phyloP scores from a whole-genome alignment of 2,888 invertebrate genomes.

The Ctena decussata region DNA sequence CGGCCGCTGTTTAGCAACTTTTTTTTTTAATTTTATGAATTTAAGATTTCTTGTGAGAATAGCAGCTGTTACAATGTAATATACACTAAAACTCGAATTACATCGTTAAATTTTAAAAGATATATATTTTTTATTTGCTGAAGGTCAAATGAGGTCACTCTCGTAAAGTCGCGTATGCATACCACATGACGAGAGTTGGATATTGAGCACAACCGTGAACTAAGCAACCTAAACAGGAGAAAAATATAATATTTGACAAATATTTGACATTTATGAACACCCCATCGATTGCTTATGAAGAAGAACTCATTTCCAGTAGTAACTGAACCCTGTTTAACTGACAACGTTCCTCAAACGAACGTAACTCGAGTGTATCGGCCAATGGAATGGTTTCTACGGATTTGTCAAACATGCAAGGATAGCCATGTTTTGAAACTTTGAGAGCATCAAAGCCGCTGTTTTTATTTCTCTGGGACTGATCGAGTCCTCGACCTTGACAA shows the following conservation, averaged over 20 bases:
- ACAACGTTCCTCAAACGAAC: background rate
- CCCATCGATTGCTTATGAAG: background rate
- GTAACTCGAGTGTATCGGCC: slow-evolving; percentile 6
- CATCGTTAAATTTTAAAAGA: no score
- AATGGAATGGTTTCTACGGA: slow-evolving; percentile 75
- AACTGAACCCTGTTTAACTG: background rate
- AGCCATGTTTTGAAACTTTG: slow-evolving; percentile 73
- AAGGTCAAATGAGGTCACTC: slow-evolving; percentile 68
- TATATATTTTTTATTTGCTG: background rate
- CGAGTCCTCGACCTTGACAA: slow-evolving; percentile 53
- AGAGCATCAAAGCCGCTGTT: slow-evolving; percentile 21
- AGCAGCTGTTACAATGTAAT: no score
- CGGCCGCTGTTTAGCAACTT: no score
- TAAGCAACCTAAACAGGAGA: slow-evolving; percentile 74
- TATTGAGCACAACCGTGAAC: slow-evolving; percentile 77
- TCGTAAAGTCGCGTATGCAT: slow-evolving; percentile 69
- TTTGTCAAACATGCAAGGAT: slow-evolving; percentile 76
- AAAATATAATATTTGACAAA: slow-evolving; percentile 20
- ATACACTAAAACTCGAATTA: no score
- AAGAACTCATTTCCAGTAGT: background rate
- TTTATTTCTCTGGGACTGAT: slow-evolving; percentile 44
- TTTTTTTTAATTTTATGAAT: no score
- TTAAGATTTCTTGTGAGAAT: no score
- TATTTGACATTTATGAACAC: background rate
- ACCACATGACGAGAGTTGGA: slow-evolving; percentile 76